These are phyloP conservation scores for Aricia artaxerxes DNA, from an alignment of 2,888 invertebrate species.

Conservation along the genomic window DNA sequence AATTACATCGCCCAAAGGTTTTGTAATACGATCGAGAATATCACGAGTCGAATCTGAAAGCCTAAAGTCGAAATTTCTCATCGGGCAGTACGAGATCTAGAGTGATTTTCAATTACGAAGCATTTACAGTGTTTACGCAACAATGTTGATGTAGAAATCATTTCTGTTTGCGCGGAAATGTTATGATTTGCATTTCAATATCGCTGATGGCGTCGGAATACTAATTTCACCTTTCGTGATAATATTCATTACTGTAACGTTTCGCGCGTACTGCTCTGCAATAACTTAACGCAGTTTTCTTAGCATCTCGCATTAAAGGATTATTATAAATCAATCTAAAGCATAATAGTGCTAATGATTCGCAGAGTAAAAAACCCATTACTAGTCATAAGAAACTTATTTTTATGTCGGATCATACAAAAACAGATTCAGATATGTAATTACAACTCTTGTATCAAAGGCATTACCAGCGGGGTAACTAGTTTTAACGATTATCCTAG, in stretches of 20 bases:
- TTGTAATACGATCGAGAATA: slow-evolving; percentile 17
- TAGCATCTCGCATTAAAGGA: neutral
- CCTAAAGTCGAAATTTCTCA: slow-evolving; percentile 28
- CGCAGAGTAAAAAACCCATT: neutral
- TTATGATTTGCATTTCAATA: slow-evolving; percentile 55
- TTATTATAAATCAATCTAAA: neutral
- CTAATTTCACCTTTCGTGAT: slow-evolving; percentile 32
- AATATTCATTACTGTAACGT: slow-evolving; percentile 21
- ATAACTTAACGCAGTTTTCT: neutral
- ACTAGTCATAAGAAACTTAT: neutral
- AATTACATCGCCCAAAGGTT: slow-evolving; percentile 22
- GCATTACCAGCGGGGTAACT: slow-evolving; percentile 34
- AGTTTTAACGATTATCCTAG: slow-evolving; percentile 40
- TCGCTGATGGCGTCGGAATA: slow-evolving; percentile 47
- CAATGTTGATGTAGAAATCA: slow-evolving; percentile 47
- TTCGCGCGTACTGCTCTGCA: neutral
- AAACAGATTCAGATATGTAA: neutral
- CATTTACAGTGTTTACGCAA: slow-evolving; percentile 43
- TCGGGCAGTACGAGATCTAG: slow-evolving; percentile 33
- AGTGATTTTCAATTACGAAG: slow-evolving; percentile 44
- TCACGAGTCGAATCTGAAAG: slow-evolving; percentile 24
- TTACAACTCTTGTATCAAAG: neutral
- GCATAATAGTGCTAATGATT: neutral
- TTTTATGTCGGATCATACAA: neutral
- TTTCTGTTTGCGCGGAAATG: slow-evolving; percentile 52